A percentile compares a stretch with the other conserved stretches of the same genome.
Evolutionary conservation across 2,113 vertebrate genomes (phyloP).

Genomic region (Oostethus manadensis): DNA sequence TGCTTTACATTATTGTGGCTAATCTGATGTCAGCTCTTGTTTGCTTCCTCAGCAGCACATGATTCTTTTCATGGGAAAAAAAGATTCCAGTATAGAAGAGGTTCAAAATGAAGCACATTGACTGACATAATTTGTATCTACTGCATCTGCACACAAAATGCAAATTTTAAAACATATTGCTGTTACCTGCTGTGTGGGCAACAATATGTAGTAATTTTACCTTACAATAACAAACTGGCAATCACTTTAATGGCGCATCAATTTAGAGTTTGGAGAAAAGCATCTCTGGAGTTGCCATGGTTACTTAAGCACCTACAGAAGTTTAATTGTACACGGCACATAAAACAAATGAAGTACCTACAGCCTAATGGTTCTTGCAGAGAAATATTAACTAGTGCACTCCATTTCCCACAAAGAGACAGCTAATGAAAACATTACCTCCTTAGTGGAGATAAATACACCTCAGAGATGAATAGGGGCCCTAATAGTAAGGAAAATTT

Average conservation of each 20-base stretch:
- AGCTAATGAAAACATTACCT: not conserved
- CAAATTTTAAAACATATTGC: conserved; percentile 14
- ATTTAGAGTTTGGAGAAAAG: not conserved
- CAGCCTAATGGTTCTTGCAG: no score
- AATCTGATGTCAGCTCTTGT: conserved; percentile 39
- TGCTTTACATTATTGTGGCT: conserved; percentile 52
- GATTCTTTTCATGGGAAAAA: conserved; percentile 19
- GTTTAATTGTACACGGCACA: no score
- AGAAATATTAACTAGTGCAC: no score
- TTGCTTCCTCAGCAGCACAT: conserved; percentile 32
- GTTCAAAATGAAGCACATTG: conserved; percentile 18
- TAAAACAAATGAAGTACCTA: no score
- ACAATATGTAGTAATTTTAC: not conserved
- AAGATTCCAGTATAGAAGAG: conserved; percentile 3
- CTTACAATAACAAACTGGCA: not conserved
- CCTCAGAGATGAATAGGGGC: not conserved
- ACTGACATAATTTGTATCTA: conserved; percentile 26
- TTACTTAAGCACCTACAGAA: not conserved
- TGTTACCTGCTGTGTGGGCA: conserved; percentile 16
- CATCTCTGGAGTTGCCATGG: not conserved
- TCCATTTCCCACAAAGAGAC: not conserved
- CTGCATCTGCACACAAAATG: conserved; percentile 29
- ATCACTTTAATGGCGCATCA: not conserved
- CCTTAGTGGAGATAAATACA: not conserved
- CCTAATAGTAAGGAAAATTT: not conserved